These are phyloP conservation scores for Drosophila punjabiensis DNA, from an alignment of 1,140 invertebrate genomes.

Conservation along the genomic window DNA sequence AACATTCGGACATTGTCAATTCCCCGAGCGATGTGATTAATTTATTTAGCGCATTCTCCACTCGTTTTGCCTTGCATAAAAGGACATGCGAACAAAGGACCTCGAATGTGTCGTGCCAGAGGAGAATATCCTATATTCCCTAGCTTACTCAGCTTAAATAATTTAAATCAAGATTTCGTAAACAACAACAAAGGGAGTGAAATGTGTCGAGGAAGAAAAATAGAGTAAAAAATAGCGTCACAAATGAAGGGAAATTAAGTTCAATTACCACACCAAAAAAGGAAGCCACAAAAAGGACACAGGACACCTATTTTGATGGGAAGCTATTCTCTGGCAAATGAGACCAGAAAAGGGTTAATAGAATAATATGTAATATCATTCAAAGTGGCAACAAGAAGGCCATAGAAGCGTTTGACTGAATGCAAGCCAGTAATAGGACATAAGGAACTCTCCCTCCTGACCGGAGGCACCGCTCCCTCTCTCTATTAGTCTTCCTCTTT, in stretches of 20 bases:
- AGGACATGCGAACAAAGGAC: conserved; percentile 52
- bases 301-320: conserved; percentile 27
- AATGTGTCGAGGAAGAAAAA: conserved; percentile 2
- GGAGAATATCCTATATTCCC: conserved; percentile 33
- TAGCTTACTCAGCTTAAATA: conserved; percentile 51
- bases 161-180: conserved; percentile 73
- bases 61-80: conserved; percentile 42
- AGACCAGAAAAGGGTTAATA: conserved; percentile 12
- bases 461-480: conserved; percentile 4
- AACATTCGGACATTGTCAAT: conserved; percentile 52
- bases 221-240: conserved; percentile 31
- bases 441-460: conserved; percentile 2
- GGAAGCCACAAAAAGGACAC: conserved; percentile 20
- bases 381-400: conserved; percentile 7
- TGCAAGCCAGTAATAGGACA: conserved; percentile 4
- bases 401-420: conserved; percentile 3
- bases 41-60: conserved; percentile 59
- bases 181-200: conserved; percentile 32
- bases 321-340: conserved; percentile 27
- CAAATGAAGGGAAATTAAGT: conserved; percentile 53
- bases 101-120: conserved; percentile 66
- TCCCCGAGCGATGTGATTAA: conserved; percentile 58
- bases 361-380: conserved; percentile 40
- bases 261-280: conserved; percentile 55
- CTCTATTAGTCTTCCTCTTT: conserved; percentile 57